Base-by-base conservation (phyloP, 2,888 invertebrate species). In the Campoplex nolae region DNA sequence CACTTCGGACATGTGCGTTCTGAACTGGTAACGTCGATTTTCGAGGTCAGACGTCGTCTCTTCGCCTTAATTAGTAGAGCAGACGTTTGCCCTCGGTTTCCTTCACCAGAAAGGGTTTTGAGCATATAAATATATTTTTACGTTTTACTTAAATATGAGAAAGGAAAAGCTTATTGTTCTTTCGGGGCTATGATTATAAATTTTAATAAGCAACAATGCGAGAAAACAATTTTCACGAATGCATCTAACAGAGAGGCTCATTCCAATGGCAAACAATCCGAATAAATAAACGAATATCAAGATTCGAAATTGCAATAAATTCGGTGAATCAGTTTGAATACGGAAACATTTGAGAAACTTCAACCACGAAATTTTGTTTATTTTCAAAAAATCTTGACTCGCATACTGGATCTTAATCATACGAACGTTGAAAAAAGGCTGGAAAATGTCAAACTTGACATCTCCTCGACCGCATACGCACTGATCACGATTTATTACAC, bases 1-100 rank as follows among this genome's bases (percentile, higher is more conserved):
- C 23, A 75, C 38, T 11, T 48, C 13, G 67, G 48, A 56, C 54
- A 78, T 56, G 67, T 68, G 42, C 65, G n/a, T 38, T 35, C 42
- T 32, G 75, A 23, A 75, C 56, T 56, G 56, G 74, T 81, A 74
- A 68, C 62, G 48, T 48, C 73, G 58, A 85, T 67, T 79, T 86
- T 86, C 86, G 86, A 86, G 84, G 86, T 84, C 83, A 86, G 51
- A 70, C 79, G 70, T 79, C 78, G 78, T 35, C 68, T 73, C 74
- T 48, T 48, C 51, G 79, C 75, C 77, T 84, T 87, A 87, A 87
- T 87, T 87, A 87, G 84, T 78, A 81, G 45, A 87, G 78, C 84
- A 75, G 70, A 68, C 84, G 73, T 65, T 74, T 56, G 67, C 65
- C 62, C 80, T 68, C 58, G 11, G 68, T 51, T 62, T 67, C 42